Base-by-base conservation (phyloP, 35 echinoderm and acorn worm species). In the Heliocidaris erythrogramma region DNA sequence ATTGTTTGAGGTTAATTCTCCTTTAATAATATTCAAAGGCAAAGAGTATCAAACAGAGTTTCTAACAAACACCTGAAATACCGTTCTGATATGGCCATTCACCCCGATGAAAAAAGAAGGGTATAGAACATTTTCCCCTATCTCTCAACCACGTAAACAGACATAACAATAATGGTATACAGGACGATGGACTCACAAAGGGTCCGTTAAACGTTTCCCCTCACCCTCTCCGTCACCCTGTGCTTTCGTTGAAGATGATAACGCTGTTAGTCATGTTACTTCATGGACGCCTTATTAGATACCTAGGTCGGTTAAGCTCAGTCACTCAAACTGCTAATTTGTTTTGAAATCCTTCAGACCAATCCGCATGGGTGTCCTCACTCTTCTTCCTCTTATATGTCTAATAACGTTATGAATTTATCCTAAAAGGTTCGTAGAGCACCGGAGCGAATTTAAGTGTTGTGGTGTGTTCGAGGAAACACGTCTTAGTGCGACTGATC, bases 301-400 rank as follows among this genome's bases (percentile, higher is more conserved):
- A 42, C 35, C 35, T n/a, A 5, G 65, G 17, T 78, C 21, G 65
- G 14, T 78, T 29, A 78, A 78, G 21, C 65, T 78, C 65, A 78
- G 65, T 78, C 65, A 78, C 65, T 78, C 65, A 21, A 78, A 78
- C 65, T n/a, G 65, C 65, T 78, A 78, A 78, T 78, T 78, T 78
- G 65, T 78, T 78, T 78, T 78, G 65, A 78, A 78, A 78, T 78
- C 65, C 65, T 78, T 78, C 27, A 27, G 65, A 78, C 52, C 52
- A 56, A 56, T 10, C 52, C 52, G 14, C 27, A 78, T 78, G 17
- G 65, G 65, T 78, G 65, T 78, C 65, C 65, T 78, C 17, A 4
- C 65, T 78, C 27, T n/a, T n/a, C 6, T 78, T 78, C 65, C 65
- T 27, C 35, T 42, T 1, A 42, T 3, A 42, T 42, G 35, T 42